Evolutionary conservation across 2,113 vertebrate genomes (phyloP).

Genomic region (Oreocharis arfaki): DNA sequence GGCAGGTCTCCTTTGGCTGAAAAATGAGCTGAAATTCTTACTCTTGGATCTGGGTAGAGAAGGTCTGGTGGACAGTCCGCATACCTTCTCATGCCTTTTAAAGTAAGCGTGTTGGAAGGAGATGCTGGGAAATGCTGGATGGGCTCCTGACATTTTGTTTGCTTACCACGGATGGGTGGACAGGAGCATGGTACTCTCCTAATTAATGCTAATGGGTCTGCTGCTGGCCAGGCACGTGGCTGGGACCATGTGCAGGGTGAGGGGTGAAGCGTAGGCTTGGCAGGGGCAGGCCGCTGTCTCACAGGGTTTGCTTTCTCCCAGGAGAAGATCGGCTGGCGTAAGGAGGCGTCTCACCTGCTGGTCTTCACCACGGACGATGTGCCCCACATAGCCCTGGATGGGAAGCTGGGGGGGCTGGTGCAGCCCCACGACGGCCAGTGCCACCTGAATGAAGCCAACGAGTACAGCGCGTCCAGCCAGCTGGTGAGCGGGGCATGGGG

Average conservation of each 20-base stretch:
- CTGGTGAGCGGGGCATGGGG: constrained; percentile 77
- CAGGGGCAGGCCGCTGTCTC: neutral
- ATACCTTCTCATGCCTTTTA: neutral
- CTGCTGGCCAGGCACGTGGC: neutral
- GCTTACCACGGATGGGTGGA: neutral
- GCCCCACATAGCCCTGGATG: constrained; percentile 94
- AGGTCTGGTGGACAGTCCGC: constrained; percentile 8
- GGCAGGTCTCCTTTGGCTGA: constrained; percentile 28
- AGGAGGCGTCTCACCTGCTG: constrained; percentile 91
- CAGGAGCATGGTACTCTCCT: neutral
- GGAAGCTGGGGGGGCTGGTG: constrained; percentile 91
- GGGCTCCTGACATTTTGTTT: neutral
- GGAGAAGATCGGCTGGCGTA: constrained; percentile 94
- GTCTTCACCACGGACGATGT: constrained; percentile 94
- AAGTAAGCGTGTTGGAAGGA: neutral
- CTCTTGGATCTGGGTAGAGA: constrained; percentile 22
- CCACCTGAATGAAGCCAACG: constrained; percentile 85
- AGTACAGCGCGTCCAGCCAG: constrained; percentile 86
- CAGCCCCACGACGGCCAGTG: constrained; percentile 91
- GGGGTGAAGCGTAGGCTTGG: neutral
- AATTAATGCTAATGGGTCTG: neutral
- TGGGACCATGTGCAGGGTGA: neutral
- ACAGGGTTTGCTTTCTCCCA: constrained; percentile 43
- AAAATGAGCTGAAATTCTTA: constrained; percentile 44
- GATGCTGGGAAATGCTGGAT: neutral